Base-by-base conservation (phyloP, 2,797 vertebrate genomes). In the Myiotriccus ornatus region DNA sequence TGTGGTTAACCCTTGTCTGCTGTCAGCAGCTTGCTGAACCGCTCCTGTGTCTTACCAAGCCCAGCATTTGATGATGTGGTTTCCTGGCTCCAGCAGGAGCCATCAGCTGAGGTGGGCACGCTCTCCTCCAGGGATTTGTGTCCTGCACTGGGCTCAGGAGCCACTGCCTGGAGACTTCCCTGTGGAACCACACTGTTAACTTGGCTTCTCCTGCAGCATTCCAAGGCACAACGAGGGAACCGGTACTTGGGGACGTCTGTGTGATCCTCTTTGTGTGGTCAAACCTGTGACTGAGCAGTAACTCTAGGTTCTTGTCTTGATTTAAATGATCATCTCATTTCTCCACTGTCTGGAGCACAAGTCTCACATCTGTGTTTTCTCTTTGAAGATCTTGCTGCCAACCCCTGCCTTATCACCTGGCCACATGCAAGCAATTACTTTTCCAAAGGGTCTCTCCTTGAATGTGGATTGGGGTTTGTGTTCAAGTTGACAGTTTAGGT, bases 11-110 rank as follows among this genome's bases (percentile, higher is more conserved):
- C 83, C 76, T 55, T 71, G 77, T 87, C 80, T 92, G 82, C 87
- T 87, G 73, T 84, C 91, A 91, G 94, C 91, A 91, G 67, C 71
- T 85, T 81, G 91, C 87, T 84, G 81, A 89, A 7, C 76, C 89
- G 68, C 85, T 86, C 75, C 73, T 50, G 37, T 35, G 79, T 68
- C 78, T 68, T 44, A 32, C 78, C 84, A 46, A 34, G 35, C 8
- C 77, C 60, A 80, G 32, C 53, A 25, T 39, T 62, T 35, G 55
- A 34, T 76, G 35, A 32, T 25, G 15, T 27, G 23, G 71, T 56
- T 64, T 77, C 49, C 80, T 70, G 79, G 64, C 89, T 91, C 34
- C 41, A 4, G 57, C 67, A 64, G 69, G 73, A 89, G 35, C 79
- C 15, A 4, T 65, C 83, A 47, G 30, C 19, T 63, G 44, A 82